phyloP scores from a whole-genome alignment of 2,113 vertebrate species.

The Dryoscopus gambensis region DNA sequence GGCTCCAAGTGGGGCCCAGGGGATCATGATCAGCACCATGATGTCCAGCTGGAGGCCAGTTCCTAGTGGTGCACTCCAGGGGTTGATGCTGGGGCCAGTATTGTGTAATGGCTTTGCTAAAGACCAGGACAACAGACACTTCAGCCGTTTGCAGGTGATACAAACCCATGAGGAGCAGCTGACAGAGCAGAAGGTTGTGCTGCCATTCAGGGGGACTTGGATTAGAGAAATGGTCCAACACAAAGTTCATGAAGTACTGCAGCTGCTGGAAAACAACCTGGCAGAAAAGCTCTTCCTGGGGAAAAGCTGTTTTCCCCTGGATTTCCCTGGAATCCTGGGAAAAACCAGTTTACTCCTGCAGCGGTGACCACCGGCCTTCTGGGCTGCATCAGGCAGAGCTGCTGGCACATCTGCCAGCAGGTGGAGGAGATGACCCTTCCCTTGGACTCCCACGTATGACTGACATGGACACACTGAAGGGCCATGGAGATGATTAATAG shows the following conservation, averaged over 20 bases:
- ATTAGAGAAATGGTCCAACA: neutral
- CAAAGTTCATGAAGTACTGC: neutral
- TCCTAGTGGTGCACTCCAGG: neutral
- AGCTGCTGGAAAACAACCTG: neutral
- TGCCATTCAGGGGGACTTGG: neutral
- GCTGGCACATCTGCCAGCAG: neutral
- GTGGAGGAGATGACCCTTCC: neutral
- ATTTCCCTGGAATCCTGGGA: neutral
- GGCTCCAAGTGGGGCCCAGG: too few species aligned
- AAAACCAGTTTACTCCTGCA: neutral
- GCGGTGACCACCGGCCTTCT: neutral
- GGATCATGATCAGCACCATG: neutral
- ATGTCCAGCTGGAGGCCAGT: neutral
- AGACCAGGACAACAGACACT: fast-evolving
- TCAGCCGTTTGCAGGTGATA: neutral
- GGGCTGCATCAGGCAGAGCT: neutral
- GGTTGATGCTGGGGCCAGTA: neutral
- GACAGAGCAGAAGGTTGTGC: neutral
- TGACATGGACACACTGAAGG: neutral
- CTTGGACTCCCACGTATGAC: neutral
- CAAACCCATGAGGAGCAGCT: neutral
- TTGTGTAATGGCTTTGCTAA: neutral
- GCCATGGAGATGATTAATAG: neutral
- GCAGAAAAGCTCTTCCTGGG: neutral
- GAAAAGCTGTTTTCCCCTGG: neutral